Evolutionary conservation across 1,140 invertebrate species (phyloP).

Genomic region (Formica selysi): DNA sequence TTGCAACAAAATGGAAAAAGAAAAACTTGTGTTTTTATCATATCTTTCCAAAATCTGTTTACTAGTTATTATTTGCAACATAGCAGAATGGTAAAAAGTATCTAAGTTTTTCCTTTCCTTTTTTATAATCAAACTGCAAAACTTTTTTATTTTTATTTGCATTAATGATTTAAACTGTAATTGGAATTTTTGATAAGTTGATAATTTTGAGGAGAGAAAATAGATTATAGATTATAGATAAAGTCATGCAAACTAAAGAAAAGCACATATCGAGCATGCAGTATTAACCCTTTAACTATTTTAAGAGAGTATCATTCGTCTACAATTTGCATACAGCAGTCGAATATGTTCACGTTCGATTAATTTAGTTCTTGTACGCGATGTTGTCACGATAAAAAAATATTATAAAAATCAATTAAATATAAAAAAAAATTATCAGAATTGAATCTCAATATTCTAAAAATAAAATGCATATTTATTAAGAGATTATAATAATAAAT

Average conservation of each 20-base stretch:
- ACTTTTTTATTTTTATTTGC: not conserved
- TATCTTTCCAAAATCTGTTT: not conserved
- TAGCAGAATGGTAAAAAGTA: too few species aligned
- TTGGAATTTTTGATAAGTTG: not conserved
- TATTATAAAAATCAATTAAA: too few species aligned
- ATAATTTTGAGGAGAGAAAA: not conserved
- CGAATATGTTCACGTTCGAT: not conserved
- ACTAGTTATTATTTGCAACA: not conserved
- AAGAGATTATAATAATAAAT: too few species aligned
- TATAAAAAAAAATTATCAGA: too few species aligned
- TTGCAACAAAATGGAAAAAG: not conserved
- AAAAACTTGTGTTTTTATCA: not conserved
- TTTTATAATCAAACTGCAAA: not conserved
- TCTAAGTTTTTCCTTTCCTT: not conserved
- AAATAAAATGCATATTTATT: too few species aligned
- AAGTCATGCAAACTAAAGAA: slow-evolving; percentile 24
- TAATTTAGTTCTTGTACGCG: not conserved
- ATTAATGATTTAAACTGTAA: not conserved
- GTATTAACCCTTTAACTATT: slow-evolving; percentile 29
- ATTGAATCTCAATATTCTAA: too few species aligned
- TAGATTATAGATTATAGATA: slow-evolving; percentile 14
- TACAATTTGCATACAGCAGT: not conserved
- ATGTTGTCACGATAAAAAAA: not conserved
- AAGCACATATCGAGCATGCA: not conserved
- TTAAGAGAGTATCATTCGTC: not conserved